Percentiles rank a stretch among this genome's conserved stretches.
phyloP scores from a whole-genome alignment of 2,888 invertebrate species.

The Leptopterna dolabrata region DNA sequence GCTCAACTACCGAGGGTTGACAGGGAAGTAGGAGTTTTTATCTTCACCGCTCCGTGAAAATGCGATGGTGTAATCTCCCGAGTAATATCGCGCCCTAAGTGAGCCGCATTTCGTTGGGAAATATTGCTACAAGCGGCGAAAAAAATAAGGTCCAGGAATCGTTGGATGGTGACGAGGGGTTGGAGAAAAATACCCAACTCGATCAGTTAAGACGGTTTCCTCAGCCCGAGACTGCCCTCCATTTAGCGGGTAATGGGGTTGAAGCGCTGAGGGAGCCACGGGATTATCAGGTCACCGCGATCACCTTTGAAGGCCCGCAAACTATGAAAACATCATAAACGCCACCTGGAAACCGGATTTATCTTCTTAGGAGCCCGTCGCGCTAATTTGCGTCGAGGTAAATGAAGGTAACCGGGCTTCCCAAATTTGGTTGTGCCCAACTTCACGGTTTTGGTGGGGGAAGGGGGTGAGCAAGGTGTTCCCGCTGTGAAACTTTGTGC shows the following conservation, averaged over 20 bases:
- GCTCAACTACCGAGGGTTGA: not conserved
- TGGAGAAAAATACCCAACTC: not conserved
- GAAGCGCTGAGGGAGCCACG: not conserved
- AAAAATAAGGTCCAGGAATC: not conserved
- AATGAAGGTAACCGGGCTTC: not conserved
- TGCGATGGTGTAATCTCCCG: not conserved
- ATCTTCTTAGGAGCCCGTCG: not conserved
- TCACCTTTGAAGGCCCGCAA: not conserved
- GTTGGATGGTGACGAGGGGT: not conserved
- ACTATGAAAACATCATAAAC: not conserved
- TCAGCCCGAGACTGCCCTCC: too few relatives aligned
- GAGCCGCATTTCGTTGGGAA: not conserved
- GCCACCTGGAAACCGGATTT: not conserved
- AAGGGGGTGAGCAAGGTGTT: not conserved
- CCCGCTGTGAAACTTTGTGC: not conserved
- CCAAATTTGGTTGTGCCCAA: not conserved
- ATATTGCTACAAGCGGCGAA: not conserved
- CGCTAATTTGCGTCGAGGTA: not conserved
- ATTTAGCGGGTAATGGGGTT: not conserved
- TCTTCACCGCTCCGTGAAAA: not conserved
- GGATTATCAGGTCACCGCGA: not conserved
- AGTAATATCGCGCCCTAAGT: constrained; percentile 3
- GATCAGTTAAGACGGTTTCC: not conserved
- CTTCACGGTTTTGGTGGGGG: not conserved
- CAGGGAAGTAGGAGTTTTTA: not conserved